Conservation (phyloP, 1,140 invertebrate genomes). For the Cotesia vestalis region DNA sequence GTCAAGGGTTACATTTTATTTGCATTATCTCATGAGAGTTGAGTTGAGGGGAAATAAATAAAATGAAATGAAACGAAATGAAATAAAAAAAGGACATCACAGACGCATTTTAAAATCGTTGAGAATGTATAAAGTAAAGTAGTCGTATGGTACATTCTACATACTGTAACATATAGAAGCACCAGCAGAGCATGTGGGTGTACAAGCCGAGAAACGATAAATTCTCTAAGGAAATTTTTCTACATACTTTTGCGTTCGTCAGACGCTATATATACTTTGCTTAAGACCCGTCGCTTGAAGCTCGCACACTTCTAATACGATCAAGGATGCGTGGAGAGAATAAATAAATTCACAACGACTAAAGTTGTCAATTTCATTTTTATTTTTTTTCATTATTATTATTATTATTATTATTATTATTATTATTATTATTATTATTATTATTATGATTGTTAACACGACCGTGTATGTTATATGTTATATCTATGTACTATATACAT, state of each 20-base stretch:
- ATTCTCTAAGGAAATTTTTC: slow-evolving; percentile 26
- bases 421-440: not conserved
- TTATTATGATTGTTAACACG: no score
- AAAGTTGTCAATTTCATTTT: slow-evolving; percentile 7
- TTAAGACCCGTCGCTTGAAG: slow-evolving; percentile 27
- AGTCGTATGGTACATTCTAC: not conserved
- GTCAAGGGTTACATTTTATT: slow-evolving; percentile 10
- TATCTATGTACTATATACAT: no score
- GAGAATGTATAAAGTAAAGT: no score
- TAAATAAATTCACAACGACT: slow-evolving; percentile 43
- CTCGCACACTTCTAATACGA: slow-evolving; percentile 46
- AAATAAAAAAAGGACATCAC: slow-evolving; percentile 1
- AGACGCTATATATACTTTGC: slow-evolving; percentile 3
- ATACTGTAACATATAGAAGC: not conserved
- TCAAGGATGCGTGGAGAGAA: slow-evolving; percentile 45
- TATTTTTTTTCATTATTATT: not conserved
- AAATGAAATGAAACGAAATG: not conserved
- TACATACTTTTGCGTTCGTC: slow-evolving; percentile 2
- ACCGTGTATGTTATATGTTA: no score
- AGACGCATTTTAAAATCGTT: not conserved
- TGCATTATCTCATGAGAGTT: slow-evolving; percentile 15
- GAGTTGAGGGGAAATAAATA: slow-evolving; percentile 23
- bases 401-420: not conserved
- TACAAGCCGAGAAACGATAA: slow-evolving; percentile 6
- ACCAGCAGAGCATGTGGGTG: slow-evolving; percentile 42